Conservation (phyloP, 1,140 invertebrate species). For the Brachionus plicatilis region DNA sequence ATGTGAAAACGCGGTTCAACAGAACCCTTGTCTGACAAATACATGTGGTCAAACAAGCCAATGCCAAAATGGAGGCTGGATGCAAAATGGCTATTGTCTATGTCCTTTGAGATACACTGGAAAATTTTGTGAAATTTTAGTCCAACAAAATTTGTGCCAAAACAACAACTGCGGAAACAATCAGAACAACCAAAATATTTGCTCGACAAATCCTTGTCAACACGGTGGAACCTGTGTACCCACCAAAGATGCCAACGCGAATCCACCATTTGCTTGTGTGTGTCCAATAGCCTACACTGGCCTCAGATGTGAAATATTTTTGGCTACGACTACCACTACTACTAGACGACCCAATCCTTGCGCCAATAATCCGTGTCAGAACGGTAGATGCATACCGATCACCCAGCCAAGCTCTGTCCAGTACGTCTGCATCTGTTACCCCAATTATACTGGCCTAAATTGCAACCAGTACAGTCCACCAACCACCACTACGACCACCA, state of each 20-base stretch:
- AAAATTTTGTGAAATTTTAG: constrained; percentile 8
- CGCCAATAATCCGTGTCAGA: not conserved
- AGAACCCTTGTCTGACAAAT: not conserved
- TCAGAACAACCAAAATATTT: not conserved
- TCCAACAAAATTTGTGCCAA: not conserved
- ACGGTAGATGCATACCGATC: constrained; percentile 10
- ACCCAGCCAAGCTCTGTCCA: constrained; percentile 56
- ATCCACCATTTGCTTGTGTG: constrained; percentile 23
- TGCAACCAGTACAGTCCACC: constrained; percentile 79
- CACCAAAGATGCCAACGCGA: not conserved
- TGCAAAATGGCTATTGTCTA: not conserved
- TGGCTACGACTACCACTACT: not conserved
- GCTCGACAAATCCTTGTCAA: constrained; percentile 64
- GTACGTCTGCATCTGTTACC: constrained; percentile 79
- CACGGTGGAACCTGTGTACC: constrained; percentile 80
- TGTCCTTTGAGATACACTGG: constrained; percentile 26
- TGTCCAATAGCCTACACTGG: constrained; percentile 34
- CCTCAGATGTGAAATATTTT: constrained; percentile 1
- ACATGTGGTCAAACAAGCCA: not conserved
- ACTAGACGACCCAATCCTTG: constrained; percentile 3
- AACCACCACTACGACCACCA: not conserved
- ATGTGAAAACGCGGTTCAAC: not conserved
- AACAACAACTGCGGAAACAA: not conserved
- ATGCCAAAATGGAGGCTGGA: constrained; percentile 9
- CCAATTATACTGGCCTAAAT: constrained; percentile 59